Percentiles rank a stretch among this genome's conserved stretches.
Evolutionary conservation across 2,113 vertebrate genomes (phyloP).

Genomic region (Brienomyrus longianalis): DNA sequence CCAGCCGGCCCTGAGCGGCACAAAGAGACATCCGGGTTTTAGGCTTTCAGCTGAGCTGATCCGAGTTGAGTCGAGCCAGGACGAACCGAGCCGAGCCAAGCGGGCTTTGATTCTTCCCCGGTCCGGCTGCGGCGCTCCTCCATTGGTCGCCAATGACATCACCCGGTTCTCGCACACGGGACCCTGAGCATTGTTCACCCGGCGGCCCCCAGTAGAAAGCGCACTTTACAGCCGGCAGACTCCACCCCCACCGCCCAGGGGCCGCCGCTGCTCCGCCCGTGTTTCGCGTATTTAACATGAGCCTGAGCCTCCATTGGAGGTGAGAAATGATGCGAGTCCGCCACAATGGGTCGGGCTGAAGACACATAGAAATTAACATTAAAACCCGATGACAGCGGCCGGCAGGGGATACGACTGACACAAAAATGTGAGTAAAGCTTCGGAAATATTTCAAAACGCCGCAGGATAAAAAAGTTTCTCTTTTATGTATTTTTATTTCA

Average conservation of each 20-base stretch:
- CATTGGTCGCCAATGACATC: conserved; percentile 91
- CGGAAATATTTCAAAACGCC: not conserved
- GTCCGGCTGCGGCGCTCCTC: conserved; percentile 46
- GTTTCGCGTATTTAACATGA: conserved; percentile 40
- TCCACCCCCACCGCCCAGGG: conserved; percentile 40
- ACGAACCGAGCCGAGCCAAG: conserved; percentile 32
- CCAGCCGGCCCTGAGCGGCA: not conserved
- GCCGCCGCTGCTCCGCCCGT: conserved; percentile 41
- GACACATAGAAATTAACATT: conserved; percentile 51
- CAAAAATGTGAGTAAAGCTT: conserved; percentile 35
- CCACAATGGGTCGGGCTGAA: conserved; percentile 68
- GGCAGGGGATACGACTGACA: conserved; percentile 44
- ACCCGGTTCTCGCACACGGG: conserved; percentile 43
- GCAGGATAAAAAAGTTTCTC: not conserved
- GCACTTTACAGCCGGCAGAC: conserved; percentile 21
- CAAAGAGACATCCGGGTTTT: conserved; percentile 16
- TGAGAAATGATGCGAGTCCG: conserved; percentile 74
- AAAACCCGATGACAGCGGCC: conserved; percentile 34
- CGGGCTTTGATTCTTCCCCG: conserved; percentile 44
- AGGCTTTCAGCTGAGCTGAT: conserved; percentile 39
- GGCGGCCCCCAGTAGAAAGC: conserved; percentile 33
- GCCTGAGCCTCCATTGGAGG: conserved; percentile 65
- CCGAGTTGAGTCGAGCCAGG: not conserved
- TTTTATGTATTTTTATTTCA: not conserved
- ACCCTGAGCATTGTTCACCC: conserved; percentile 37